Evolutionary conservation across 2,888 invertebrate genomes (phyloP), one percentile per base, ranked within the genome.

Genomic region (Zygogramma bicolorata): DNA sequence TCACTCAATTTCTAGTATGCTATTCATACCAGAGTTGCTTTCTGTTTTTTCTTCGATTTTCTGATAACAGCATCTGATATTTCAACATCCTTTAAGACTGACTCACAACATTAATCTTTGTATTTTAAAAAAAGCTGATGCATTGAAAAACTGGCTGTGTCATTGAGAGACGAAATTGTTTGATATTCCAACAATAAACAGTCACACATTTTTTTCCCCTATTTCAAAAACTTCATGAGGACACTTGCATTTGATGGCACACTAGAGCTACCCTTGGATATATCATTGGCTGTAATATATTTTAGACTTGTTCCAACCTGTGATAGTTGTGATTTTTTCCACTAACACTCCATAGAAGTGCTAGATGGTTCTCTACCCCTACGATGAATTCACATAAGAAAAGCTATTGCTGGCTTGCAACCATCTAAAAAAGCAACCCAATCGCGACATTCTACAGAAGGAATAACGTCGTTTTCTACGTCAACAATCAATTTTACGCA

Each of bases 151-250:
- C 34, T 34, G 13, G 13, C 3, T 34, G 13, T 8, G 1, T 34
- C 13, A 0, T 13, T 13, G 34, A 34, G 13, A 3, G 13, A 13
- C 7, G 7, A 34, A 34, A 67, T 70, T 13, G 13, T 57, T 38
- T 75, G 65, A 71, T 75, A 68, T 53, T 71, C 71, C 34, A 75
- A 25, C 27, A 75, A 25, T 57, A 75, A 67, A 59, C 74, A 75
- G 71, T 75, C 68, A 38, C 13, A 18, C 63, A 61, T 75, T 38
- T 76, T 76, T 65, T 68, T 71, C 3, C 46, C 65, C 61, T 76
- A 59, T 42, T 66, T 31, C 34, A 75, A 25, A 65, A 65, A 57
- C 7, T 65, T 10, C 10, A 6, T 18, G 34, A 34, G 34, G 8
- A 62, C 34, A 7, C 60, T 68, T 10, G 34, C 13, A 34, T 34